Evolutionary conservation across 64 coral and sea anemone genomes (phyloP), one percentile per base, ranked within the genome.

Genomic region (Trachythela sp.): DNA sequence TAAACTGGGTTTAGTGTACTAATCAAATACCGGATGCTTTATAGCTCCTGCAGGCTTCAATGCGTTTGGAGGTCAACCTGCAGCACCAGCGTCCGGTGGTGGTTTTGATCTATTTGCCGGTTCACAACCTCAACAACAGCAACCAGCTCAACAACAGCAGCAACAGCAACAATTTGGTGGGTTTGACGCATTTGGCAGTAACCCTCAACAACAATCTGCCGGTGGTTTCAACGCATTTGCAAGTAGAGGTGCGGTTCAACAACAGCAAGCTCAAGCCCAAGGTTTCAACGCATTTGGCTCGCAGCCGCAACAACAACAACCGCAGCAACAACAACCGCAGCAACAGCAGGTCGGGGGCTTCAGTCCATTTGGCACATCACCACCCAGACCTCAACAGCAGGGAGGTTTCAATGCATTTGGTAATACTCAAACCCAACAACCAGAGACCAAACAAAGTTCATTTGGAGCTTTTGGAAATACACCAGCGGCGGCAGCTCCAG

Each of bases 161-260:
- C 88, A 89, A 32, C 34, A 40, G 43, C 87, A 48, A 49, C 85
- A 86, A 10, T 87, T 94, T 91, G 88, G 49, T 68, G 80, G 85
- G 39, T 94, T 94, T 85, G 83, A 67, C 85, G 93, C 93, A 67
- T 94, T 94, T 94, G 85, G 9, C 37, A 80, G 75, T 39, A 80
- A 39, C 37, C 33, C 75, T 0, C 71, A 83, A 49, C 10, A 24
- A 35, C 87, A 48, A 38, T 84, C 84, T 30, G 64, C 87, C 88
- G 84, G 49, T 38, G 58, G 75, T 60, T 91, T 94, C 75, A 85
- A 67, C 85, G 93, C 93, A 48, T 94, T 94, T 90, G 84, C 56
- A 13, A 29, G 75, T 80, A 29, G 75, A 4, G 30, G 15, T 39
- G 15, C 9, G 20, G 52, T 33, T 24, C 92, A 94, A 86, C 85